phyloP scores from a whole-genome alignment of 2,888 invertebrate species.

The Tenthredo distinguenda region DNA sequence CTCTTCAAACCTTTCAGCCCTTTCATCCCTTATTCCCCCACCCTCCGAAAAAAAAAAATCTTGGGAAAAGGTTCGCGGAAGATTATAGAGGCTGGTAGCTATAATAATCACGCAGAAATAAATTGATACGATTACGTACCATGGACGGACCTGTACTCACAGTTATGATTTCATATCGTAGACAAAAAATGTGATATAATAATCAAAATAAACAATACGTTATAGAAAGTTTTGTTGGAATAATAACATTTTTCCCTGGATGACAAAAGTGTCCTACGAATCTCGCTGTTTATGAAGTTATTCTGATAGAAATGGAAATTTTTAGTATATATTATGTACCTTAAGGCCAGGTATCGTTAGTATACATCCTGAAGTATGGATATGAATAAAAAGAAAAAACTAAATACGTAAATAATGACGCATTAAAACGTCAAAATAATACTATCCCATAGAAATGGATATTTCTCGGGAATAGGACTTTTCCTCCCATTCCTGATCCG shows the following conservation, averaged over 20 bases:
- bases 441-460: constrained; percentile 72
- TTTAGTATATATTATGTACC: not conserved
- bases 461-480: constrained; percentile 80
- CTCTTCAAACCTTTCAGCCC: not conserved
- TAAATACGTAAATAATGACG: not conserved
- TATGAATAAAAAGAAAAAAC: not conserved
- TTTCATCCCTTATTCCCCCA: not conserved
- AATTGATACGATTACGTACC: not conserved
- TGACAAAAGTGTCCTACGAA: too few species aligned
- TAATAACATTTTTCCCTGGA: not conserved
- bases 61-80: not conserved
- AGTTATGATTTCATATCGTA: not conserved
- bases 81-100: not conserved
- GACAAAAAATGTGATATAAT: constrained; percentile 43
- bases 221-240: not conserved
- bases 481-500: constrained; percentile 85
- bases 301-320: not conserved
- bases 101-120: not conserved
- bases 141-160: constrained; percentile 62
- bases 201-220: constrained; percentile 49
- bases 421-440: not conserved
- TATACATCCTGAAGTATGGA: constrained; percentile 1
- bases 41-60: not conserved
- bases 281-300: not conserved
- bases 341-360: not conserved